A percentile compares a stretch with the other conserved stretches of the same genome.
Evolutionary conservation across 2,113 vertebrate genomes (phyloP).

Genomic region (Coreoperca whiteheadi): DNA sequence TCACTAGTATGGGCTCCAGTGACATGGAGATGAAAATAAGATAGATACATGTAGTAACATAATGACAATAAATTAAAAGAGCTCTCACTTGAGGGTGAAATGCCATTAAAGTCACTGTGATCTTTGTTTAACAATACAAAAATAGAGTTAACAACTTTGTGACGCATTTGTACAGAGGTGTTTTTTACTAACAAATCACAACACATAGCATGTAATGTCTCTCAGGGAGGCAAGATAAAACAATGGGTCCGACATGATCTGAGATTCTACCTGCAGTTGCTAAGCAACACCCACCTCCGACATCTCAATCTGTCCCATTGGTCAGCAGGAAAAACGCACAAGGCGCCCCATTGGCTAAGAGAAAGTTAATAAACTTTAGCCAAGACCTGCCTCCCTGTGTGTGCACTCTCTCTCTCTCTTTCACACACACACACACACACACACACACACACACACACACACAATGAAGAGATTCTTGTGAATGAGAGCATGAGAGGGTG

Average conservation of each 20-base stretch:
- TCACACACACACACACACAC: conserved; percentile 1
- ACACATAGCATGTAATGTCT: conserved; percentile 81
- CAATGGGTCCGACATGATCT: conserved; percentile 86
- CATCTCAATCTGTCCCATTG: conserved; percentile 83
- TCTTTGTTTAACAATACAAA: conserved; percentile 63
- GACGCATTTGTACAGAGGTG: conserved; percentile 74
- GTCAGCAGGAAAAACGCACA: conserved; percentile 81
- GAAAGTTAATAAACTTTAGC: conserved; percentile 88
- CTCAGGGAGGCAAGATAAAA: conserved; percentile 82
- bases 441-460: conserved; percentile 52
- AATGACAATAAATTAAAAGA: conserved; percentile 51
- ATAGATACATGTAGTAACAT: conserved; percentile 39
- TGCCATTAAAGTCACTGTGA: conserved; percentile 55
- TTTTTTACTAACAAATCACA: conserved; percentile 77
- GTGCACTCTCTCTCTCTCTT: conserved; percentile 46
- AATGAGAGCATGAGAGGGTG: conserved; percentile 83
- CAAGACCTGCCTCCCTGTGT: conserved; percentile 78
- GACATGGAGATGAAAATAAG: neutral
- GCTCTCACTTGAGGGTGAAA: conserved; percentile 30
- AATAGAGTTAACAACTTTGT: conserved; percentile 80
- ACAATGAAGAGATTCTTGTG: conserved; percentile 83
- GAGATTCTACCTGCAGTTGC: conserved; percentile 89
- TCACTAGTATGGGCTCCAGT: neutral
- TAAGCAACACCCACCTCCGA: conserved; percentile 89
- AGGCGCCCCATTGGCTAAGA: conserved; percentile 82